Evolutionary conservation across 2,797 vertebrate species (phyloP), one percentile per base, ranked within the genome.

Genomic region (Gymnothorax javanicus): DNA sequence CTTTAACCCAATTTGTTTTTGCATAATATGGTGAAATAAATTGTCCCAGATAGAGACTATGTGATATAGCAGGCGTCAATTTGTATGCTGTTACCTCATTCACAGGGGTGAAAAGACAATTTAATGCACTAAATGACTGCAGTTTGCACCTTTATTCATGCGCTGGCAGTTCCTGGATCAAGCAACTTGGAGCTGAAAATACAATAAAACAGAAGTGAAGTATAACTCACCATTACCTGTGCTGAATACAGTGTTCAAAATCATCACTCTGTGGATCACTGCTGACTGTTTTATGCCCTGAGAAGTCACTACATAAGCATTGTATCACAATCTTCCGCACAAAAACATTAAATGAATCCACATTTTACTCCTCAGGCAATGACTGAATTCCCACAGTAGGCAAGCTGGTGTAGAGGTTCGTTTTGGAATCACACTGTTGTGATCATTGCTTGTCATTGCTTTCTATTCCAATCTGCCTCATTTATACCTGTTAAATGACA

Each of bases 141-240:
- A 33, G 59, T n/a, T 64, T 56, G 73, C 58, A 54, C 83, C 79
- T 58, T 81, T 59, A 75, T 84, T 59, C 50, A 17, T 12, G 43
- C 60, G 20, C 59, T 73, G 58, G 43, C 87, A 84, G 60, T 54
- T 5, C 58, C 50, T 64, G 71, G 75, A 84, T 84, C n/a, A 64
- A 57, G 33, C 25, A 56, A 87, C 84, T 67, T 79, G 43, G 69
- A 27, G 27, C 12, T 87, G 69, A 84, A 87, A 87, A 77, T 13
- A 50, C 69, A 84, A 69, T 58, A 54, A 57, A 84, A 54, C 52
- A 71, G 13, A 54, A 54, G 43, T n/a, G 12, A 84, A 84, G 43
- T 23, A 56, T 64, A 60, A 87, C 57, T 84, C 83, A 77, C 83
- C 13, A 23, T 79, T 84, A 56, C 57, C 85, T 25, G 27, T 58